Base-by-base conservation (phyloP, 2,113 vertebrate genomes). In the Rhodinocichla rosea region DNA sequence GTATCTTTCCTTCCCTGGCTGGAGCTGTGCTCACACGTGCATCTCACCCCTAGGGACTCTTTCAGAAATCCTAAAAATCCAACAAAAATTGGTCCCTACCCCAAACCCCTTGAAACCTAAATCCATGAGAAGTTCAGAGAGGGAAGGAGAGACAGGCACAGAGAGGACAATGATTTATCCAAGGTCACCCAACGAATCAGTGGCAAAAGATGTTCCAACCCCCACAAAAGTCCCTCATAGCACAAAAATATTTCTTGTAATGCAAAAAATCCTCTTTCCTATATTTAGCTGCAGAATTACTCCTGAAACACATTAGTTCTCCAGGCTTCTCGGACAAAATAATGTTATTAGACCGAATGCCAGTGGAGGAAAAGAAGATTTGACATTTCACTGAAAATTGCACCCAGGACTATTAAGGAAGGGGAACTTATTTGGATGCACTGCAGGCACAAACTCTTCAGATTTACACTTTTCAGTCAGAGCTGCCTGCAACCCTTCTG, bases 381-480 rank as follows among this genome's bases (percentile, higher is more conserved):
- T 96, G 93, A 93, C 90, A 79, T 90, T 86, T 90, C 92, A 74
- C 47, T 96, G 85, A 49, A 83, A 92, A 94, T 42, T 86, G 92
- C 88, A 78, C 71, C 71, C 79, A 63, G 75, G 47, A 88, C 83
- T 90, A 37, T 91, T 93, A 94, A 56, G 64, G 83, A 75, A 90
- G 56, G 56, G 79, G 71, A 92, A 89, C 88, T 93, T 88, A 78
- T 83, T 87, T 80, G 88, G 88, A 89, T 95, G 92, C 11, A 37
- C 80, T 90, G 90, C 88, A 92, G 87, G 92, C 86, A 84, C 2
- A 0, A 71, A 60, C 85, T 79, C 84, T 63, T 67, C 84, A 85
- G 93, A 69, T 93, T 75, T 73, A 75, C 75, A 85, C 90, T 91
- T 79, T 62, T 95, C 84, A 68, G 40, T 55, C 88, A 81, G 64